phyloP scores from a whole-genome alignment of 2,113 vertebrate species.

The Notarius quadriscutis region DNA sequence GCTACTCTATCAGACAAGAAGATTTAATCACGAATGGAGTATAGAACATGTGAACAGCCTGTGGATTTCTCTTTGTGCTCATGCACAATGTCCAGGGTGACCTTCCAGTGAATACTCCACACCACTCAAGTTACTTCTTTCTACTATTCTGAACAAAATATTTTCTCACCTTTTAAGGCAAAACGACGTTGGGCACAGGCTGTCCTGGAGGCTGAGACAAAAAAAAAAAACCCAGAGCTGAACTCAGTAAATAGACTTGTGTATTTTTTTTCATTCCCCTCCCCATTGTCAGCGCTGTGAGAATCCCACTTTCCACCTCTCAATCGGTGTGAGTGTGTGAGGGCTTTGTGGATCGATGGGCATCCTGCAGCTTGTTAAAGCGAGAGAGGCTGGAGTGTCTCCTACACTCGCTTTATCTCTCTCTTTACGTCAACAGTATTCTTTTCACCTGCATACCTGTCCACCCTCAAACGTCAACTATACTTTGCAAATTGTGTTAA shows the following conservation, averaged over 20 bases:
- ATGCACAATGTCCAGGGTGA: constrained; percentile 7
- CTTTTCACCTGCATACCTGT: background rate
- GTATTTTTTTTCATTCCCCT: constrained; percentile 1
- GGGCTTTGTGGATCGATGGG: constrained; percentile 40
- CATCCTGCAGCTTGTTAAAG: constrained; percentile 42
- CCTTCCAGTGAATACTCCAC: constrained; percentile 6
- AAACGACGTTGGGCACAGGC: constrained; percentile 5
- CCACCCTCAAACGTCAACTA: background rate
- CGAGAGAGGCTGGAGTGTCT: constrained; percentile 38
- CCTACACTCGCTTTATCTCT: constrained; percentile 15
- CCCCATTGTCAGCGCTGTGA: constrained; percentile 31
- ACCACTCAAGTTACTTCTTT: background rate
- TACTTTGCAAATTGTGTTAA: background rate
- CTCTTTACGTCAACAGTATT: constrained; percentile 18
- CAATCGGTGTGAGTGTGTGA: constrained; percentile 33
- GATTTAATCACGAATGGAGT: constrained; percentile 7
- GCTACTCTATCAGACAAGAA: constrained; percentile 10
- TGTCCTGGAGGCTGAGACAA: constrained; percentile 13
- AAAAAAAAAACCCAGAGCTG: constrained; percentile 14
- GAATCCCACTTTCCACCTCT: constrained; percentile 53
- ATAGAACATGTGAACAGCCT: background rate
- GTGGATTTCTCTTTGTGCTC: constrained; percentile 18
- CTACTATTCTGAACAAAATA: background rate
- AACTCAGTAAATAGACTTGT: constrained; percentile 50
- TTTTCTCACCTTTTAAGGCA: constrained; percentile 30